A percentile compares a stretch with the other conserved stretches of the same genome.
phyloP scores from a whole-genome alignment of 1,140 invertebrate species.

The Zelostemma sp. region DNA sequence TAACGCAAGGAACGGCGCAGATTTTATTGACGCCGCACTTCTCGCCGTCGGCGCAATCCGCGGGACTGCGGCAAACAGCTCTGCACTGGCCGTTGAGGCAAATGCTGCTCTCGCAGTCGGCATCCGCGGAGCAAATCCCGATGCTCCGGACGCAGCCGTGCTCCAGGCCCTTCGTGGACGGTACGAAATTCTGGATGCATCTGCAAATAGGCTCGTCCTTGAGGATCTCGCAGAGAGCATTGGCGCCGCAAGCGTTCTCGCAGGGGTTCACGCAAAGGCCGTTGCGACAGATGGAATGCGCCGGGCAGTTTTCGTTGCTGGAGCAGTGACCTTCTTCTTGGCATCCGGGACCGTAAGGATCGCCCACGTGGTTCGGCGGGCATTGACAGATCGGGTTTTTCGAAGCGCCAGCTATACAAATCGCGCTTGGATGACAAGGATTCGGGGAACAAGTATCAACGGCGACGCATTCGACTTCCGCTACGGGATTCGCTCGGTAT shows the following conservation, averaged over 20 bases:
- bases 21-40: constrained; percentile 82
- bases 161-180: constrained; percentile 72
- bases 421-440: constrained; percentile 84
- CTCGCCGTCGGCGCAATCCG: constrained; percentile 86
- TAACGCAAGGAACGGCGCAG: constrained; percentile 82
- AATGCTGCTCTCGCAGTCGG: constrained; percentile 81
- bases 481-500: constrained; percentile 81
- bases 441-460: constrained; percentile 80
- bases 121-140: constrained; percentile 77
- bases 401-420: constrained; percentile 76
- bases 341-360: constrained; percentile 81
- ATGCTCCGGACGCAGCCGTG: constrained; percentile 81
- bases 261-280: constrained; percentile 84
- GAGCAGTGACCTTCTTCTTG: constrained; percentile 79
- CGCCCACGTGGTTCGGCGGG: constrained; percentile 80
- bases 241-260: constrained; percentile 80
- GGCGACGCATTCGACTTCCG: constrained; percentile 82
- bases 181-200: constrained; percentile 81
- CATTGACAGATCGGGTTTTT: constrained; percentile 79
- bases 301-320: constrained; percentile 81
- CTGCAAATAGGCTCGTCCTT: constrained; percentile 81
- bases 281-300: constrained; percentile 79
- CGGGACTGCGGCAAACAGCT: constrained; percentile 81
- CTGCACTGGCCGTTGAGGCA: constrained; percentile 88
- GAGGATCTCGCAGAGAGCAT: constrained; percentile 82